Evolutionary conservation across 1,140 invertebrate genomes (phyloP).

Genomic region (Chlorops oryzae): DNA sequence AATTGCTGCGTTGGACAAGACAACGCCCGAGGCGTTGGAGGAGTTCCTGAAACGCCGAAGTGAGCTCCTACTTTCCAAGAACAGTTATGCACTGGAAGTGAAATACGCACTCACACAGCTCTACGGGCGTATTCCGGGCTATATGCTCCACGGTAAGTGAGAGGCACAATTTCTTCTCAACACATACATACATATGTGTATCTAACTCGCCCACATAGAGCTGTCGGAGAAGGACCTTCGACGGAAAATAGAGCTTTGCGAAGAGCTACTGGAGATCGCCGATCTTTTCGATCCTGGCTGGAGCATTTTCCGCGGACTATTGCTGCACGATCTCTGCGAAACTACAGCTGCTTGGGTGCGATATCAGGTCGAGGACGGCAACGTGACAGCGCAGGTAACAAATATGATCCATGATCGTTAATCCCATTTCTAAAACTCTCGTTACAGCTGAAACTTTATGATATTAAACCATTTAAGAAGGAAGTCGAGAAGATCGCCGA

Average conservation of each 20-base stretch:
- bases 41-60: slow-evolving; percentile 57
- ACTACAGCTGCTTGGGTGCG: too few relatives aligned
- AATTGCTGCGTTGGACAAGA: slow-evolving; percentile 53
- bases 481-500: too few relatives aligned
- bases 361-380: too few relatives aligned
- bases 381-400: too few relatives aligned
- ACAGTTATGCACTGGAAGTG: slow-evolving; percentile 59
- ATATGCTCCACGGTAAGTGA: slow-evolving; percentile 51
- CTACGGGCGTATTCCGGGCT: slow-evolving; percentile 57
- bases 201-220: too few relatives aligned
- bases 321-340: slow-evolving; percentile 62
- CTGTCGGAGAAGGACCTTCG: too few relatives aligned
- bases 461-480: too few relatives aligned
- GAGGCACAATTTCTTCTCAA: neutral
- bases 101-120: slow-evolving; percentile 61
- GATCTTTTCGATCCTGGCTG: slow-evolving; percentile 59
- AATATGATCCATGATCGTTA: too few relatives aligned
- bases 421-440: too few relatives aligned
- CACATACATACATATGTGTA: too few relatives aligned
- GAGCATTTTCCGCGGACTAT: slow-evolving; percentile 55
- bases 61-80: slow-evolving; percentile 56
- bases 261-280: slow-evolving; percentile 58
- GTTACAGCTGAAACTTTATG: too few relatives aligned
- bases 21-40: slow-evolving; percentile 53
- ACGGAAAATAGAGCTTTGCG: slow-evolving; percentile 59